A percentile compares a stretch with the other conserved stretches of the same genome.
These are phyloP conservation scores for Ctenosaura bakeri DNA, from an alignment of 2,797 vertebrate genomes.

Conservation along the genomic window DNA sequence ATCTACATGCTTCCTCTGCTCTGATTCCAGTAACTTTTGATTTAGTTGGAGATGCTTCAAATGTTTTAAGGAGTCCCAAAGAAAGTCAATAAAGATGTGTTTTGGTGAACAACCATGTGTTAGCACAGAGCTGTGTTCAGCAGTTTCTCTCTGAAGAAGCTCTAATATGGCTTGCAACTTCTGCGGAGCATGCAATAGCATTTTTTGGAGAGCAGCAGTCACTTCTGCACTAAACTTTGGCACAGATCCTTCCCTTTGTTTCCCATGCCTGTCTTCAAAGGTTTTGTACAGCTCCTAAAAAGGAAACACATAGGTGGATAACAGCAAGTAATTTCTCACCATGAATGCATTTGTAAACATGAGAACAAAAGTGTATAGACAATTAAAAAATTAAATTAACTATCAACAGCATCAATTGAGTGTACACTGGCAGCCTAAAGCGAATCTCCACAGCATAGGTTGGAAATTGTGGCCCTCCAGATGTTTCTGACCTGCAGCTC, in stretches of 20 bases:
- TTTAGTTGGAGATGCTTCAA: slow-evolving; percentile 71
- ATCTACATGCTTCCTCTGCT: slow-evolving; percentile 71
- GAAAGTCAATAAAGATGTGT: slow-evolving; percentile 85
- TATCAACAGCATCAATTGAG: background rate
- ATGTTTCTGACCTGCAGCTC: too few species aligned
- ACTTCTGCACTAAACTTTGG: slow-evolving; percentile 78
- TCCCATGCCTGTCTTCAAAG: slow-evolving; percentile 78
- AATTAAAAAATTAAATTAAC: background rate
- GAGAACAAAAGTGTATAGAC: slow-evolving; percentile 6
- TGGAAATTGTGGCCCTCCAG: too few species aligned
- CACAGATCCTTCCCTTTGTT: slow-evolving; percentile 65
- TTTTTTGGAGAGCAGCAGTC: slow-evolving; percentile 82
- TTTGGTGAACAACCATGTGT: slow-evolving; percentile 77
- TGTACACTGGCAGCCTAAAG: background rate
- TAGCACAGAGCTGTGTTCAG: slow-evolving; percentile 19
- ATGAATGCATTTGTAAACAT: background rate
- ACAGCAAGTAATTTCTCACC: background rate
- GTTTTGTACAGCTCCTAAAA: slow-evolving; percentile 88
- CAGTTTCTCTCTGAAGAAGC: slow-evolving; percentile 79
- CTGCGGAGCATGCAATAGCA: slow-evolving; percentile 83
- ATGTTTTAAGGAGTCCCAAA: slow-evolving; percentile 81
- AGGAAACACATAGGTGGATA: slow-evolving; percentile 8
- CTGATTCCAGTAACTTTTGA: slow-evolving; percentile 60
- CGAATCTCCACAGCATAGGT: background rate
- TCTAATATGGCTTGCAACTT: slow-evolving; percentile 85